Percentiles rank a stretch among this genome's conserved stretches.
Conservation (phyloP, 2,113 vertebrate genomes). For the Pardalotus punctatus region DNA sequence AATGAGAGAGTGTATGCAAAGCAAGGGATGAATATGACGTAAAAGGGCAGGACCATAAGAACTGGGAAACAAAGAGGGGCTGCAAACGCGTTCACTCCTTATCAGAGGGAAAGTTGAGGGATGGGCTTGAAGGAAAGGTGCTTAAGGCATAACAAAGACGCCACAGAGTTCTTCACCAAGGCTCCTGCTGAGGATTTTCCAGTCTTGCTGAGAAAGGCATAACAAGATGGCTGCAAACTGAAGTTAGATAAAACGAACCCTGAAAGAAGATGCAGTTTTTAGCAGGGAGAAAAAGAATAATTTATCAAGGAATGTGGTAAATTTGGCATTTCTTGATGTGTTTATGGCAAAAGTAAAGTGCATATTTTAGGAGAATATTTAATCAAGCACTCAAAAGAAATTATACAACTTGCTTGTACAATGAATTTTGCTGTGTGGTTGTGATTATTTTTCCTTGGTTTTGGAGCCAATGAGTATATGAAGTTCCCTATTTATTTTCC, state of each 20-base stretch:
- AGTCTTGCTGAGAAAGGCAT: background rate
- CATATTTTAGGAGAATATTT: slow-evolving; percentile 16
- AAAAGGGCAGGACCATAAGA: background rate
- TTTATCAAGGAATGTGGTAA: slow-evolving; percentile 39
- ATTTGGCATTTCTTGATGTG: slow-evolving; percentile 17
- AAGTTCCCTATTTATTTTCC: slow-evolving; percentile 44
- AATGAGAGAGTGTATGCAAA: background rate
- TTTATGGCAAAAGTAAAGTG: slow-evolving; percentile 35
- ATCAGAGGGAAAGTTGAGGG: background rate
- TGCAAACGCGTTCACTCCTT: background rate
- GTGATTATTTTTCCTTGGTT: slow-evolving; percentile 25
- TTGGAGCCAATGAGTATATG: background rate
- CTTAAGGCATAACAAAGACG: background rate
- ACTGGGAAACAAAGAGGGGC: background rate
- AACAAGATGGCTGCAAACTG: slow-evolving; percentile 15
- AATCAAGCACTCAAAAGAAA: slow-evolving; percentile 16
- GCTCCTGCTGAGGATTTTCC: background rate
- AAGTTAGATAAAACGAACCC: slow-evolving; percentile 15
- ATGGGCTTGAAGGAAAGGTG: background rate
- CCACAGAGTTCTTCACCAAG: background rate
- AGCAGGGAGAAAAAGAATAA: slow-evolving; percentile 9
- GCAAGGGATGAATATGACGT: background rate
- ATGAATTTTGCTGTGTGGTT: background rate
- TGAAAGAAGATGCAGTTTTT: background rate
- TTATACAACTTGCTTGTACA: slow-evolving; percentile 29